Conservation (phyloP, 2,797 vertebrate genomes). For the Cynodonichthys magdalenae region DNA sequence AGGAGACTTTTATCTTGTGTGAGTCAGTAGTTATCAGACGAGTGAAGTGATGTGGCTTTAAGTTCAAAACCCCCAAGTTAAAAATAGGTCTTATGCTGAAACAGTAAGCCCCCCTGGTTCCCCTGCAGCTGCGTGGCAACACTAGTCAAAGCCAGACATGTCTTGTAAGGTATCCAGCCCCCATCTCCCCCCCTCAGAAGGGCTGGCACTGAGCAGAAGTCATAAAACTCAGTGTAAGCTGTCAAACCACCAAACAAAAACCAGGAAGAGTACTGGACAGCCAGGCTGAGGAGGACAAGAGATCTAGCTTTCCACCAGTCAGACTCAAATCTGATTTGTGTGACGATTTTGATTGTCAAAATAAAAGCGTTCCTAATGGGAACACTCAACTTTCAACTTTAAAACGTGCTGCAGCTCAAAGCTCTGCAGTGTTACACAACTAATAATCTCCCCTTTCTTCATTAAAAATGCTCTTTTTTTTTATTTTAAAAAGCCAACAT, state of each 20-base stretch:
- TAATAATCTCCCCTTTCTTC: too few species aligned
- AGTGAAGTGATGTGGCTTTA: conserved; percentile 66
- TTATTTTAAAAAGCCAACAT: too few species aligned
- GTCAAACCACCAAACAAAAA: conserved; percentile 38
- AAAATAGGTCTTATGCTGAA: conserved; percentile 75
- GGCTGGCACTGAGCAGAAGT: conserved; percentile 35
- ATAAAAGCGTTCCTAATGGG: too few species aligned
- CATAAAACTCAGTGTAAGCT: conserved; percentile 53
- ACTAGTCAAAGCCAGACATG: conserved; percentile 22
- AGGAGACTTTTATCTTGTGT: background rate
- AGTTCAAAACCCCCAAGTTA: conserved; percentile 71
- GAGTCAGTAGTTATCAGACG: background rate
- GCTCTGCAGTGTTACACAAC: too few species aligned
- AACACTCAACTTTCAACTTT: too few species aligned
- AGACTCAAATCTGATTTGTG: background rate
- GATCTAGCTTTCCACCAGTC: background rate
- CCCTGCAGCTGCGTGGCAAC: conserved; percentile 42
- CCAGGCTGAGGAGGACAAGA: conserved; percentile 4
- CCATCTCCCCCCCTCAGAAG: background rate
- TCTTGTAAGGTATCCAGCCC: conserved; percentile 22
- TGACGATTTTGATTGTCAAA: too few species aligned
- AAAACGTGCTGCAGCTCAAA: too few species aligned
- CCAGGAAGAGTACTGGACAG: conserved; percentile 4
- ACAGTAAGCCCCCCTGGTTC: conserved; percentile 41
- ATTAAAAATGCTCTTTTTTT: too few species aligned